Base-by-base conservation (phyloP, 2,113 vertebrate species). In the Campylomormyrus tamandua region DNA sequence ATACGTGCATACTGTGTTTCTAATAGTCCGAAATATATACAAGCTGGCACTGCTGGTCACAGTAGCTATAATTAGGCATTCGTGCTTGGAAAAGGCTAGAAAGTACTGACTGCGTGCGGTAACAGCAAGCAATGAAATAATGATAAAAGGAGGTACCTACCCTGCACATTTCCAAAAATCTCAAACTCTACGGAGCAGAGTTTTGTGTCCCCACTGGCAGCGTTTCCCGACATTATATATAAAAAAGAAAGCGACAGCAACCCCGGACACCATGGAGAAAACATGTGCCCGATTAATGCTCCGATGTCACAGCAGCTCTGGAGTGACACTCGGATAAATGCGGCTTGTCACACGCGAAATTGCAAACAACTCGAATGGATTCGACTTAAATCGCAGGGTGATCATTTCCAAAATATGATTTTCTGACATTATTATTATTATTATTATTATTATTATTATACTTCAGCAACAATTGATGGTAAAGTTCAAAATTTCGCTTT, bases 101-200 rank as follows among this genome's bases (percentile, higher is more conserved):
- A 45, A 83, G 77, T 19, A 45, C 27, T 46, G 3, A 11, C 8
- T 15, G 39, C 8, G 83, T 10, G 10, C 39, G 46, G 46, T 46
- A 86, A 49, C 49, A 52, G 48, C n/a, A 50, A 52, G 45, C 50
- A 84, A 19, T 5, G n/a, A 70, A 70, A 70, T 31, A 27, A 11
- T 27, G 9, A 66, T 66, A 46, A 48, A 31, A 27, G 9, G 3
- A 31, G 10, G 5, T n/a, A 48, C 92, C 77, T 90, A 99, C 98
- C 98, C 95, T 98, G 98, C 89, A 98, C 98, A 83, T 96, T 87
- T 0, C 97, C 98, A 83, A 96, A 97, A 91, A 98, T 96, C 89
- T 99, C 97, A 90, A 98, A 99, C 94, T 99, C 97, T 93, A 98
- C 96, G 1, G 97, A 98, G 4, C 94, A 94, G 90, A 98, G 94